Evolutionary conservation across 1,140 invertebrate genomes (phyloP).

Genomic region (Caenorhabditis brenneri): DNA sequence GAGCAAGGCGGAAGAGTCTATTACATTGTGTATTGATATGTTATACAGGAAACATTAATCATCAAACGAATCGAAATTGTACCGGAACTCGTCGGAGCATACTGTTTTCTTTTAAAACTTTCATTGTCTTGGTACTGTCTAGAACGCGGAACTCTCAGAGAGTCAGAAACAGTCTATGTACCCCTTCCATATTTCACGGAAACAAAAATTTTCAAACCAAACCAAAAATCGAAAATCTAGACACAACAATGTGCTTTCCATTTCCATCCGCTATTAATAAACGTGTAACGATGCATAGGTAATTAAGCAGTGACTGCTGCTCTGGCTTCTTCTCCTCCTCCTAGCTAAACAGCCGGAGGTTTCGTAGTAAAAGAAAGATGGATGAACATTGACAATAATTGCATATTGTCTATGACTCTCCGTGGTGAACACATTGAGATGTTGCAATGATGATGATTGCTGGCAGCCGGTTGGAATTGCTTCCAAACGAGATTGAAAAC

Average conservation of each 20-base stretch:
- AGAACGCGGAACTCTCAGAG: no score
- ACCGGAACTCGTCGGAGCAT: no score
- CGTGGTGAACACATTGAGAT: not conserved
- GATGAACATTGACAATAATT: conserved; percentile 43
- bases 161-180: not conserved
- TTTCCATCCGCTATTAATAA: conserved; percentile 18
- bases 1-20: not conserved
- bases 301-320: conserved; percentile 39
- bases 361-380: conserved; percentile 38
- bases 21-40: not conserved
- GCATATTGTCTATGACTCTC: conserved; percentile 22
- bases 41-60: no score
- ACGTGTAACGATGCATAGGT: conserved; percentile 42
- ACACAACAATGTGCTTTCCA: not conserved
- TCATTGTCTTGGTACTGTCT: no score
- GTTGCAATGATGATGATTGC: conserved; percentile 5
- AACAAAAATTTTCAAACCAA: not conserved
- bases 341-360: not conserved
- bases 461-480: not conserved
- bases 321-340: not conserved
- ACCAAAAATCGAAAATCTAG: not conserved
- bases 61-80: no score
- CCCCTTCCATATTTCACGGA: not conserved
- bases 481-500: not conserved
- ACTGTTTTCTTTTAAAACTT: no score